Evolutionary conservation across 2,113 vertebrate species (phyloP).

Genomic region (Polypterus senegalus): DNA sequence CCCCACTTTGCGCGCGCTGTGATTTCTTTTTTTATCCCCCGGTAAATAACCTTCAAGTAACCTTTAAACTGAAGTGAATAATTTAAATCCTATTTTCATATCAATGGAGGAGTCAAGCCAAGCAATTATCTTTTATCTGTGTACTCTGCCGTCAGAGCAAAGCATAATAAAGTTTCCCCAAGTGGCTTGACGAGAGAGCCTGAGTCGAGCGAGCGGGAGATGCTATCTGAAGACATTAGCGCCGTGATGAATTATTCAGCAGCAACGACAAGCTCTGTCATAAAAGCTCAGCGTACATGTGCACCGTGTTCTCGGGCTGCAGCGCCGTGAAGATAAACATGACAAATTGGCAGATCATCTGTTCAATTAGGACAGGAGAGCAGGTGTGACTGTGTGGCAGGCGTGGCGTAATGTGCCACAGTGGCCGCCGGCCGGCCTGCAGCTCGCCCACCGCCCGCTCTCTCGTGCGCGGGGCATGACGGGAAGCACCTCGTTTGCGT

Average conservation of each 20-base stretch:
- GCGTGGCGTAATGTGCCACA: constrained; percentile 27
- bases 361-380: constrained; percentile 47
- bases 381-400: constrained; percentile 43
- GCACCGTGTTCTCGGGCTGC: constrained; percentile 35
- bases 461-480: constrained; percentile 37
- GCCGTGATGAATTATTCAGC: constrained; percentile 79
- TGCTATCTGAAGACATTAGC: constrained; percentile 68
- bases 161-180: constrained; percentile 87
- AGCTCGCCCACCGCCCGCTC: too few relatives aligned
- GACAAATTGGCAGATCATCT: constrained; percentile 64
- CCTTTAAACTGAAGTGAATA: constrained; percentile 71
- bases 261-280: constrained; percentile 67
- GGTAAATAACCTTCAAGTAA: constrained; percentile 68
- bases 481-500: constrained; percentile 48
- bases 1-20: constrained; percentile 53
- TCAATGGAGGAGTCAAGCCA: constrained; percentile 79
- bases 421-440: constrained; percentile 12
- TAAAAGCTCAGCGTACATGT: constrained; percentile 50
- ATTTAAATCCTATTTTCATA: constrained; percentile 74
- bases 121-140: constrained; percentile 97
- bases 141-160: constrained; percentile 76
- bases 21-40: constrained; percentile 43
- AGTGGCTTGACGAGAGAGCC: constrained; percentile 44
- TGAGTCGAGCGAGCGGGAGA: constrained; percentile 36
- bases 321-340: constrained; percentile 53